phyloP scores from a whole-genome alignment of 2,888 invertebrate species.

The Heteromurus nitidus region DNA sequence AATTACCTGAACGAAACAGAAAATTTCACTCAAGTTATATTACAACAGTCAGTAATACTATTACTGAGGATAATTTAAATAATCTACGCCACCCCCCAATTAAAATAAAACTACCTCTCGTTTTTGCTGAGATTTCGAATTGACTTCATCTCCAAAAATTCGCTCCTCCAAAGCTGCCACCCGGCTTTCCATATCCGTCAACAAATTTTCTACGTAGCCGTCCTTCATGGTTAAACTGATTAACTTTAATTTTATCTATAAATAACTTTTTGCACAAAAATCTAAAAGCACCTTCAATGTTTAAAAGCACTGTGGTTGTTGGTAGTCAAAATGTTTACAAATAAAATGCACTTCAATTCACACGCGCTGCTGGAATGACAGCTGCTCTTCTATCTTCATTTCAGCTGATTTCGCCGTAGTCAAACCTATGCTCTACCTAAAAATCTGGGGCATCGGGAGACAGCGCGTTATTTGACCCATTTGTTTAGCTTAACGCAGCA shows the following conservation, averaged over 20 bases:
- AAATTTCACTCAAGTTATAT: background rate
- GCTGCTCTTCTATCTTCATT: background rate
- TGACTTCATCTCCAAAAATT: conserved; percentile 71
- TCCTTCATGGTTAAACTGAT: conserved; percentile 51
- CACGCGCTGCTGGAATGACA: background rate
- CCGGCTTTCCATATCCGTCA: conserved; percentile 68
- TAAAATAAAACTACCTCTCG: conserved; percentile 58
- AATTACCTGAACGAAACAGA: conserved; percentile 61
- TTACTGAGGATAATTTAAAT: too few species aligned
- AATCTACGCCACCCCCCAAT: too few species aligned
- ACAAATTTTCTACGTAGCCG: conserved; percentile 43
- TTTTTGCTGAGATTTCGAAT: conserved; percentile 72
- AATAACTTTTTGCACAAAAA: too few species aligned
- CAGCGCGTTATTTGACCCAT: background rate
- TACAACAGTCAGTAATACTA: background rate
- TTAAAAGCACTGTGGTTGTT: too few species aligned
- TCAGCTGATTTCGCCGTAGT: conserved; percentile 15
- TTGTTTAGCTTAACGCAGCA: too few species aligned
- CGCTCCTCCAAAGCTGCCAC: conserved; percentile 66
- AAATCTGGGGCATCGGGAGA: background rate
- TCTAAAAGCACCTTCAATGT: background rate
- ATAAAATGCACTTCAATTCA: background rate
- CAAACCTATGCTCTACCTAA: background rate
- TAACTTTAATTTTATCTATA: background rate
- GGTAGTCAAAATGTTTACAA: background rate